These are phyloP conservation scores for Tachina fera DNA, from an alignment of 2,888 invertebrate species.

Conservation along the genomic window DNA sequence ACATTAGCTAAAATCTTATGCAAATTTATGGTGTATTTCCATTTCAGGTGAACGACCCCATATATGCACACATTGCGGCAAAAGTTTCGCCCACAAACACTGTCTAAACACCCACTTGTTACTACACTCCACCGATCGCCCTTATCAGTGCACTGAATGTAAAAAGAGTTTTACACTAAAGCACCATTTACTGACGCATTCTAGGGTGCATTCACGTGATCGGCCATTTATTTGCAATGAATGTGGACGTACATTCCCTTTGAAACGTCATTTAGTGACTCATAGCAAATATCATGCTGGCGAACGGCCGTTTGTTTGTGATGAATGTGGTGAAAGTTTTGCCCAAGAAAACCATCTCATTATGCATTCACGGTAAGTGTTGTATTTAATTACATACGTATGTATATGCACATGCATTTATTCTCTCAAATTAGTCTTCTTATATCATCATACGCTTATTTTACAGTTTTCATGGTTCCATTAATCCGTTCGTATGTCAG, in stretches of 20 bases:
- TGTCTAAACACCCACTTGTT: slow-evolving; percentile 92
- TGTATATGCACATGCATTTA: not conserved
- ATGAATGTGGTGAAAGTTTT: slow-evolving; percentile 96
- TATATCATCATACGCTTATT: not conserved
- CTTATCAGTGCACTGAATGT: slow-evolving; percentile 92
- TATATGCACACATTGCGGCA: slow-evolving; percentile 90
- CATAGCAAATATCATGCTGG: slow-evolving; percentile 94
- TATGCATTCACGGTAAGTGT: slow-evolving; percentile 83
- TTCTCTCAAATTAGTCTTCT: not conserved
- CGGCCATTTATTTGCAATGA: slow-evolving; percentile 92
- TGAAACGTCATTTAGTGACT: slow-evolving; percentile 92
- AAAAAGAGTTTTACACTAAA: slow-evolving; percentile 94
- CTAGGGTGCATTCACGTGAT: slow-evolving; percentile 90
- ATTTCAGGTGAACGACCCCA: slow-evolving; percentile 88
- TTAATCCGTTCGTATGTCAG: slow-evolving; percentile 96
- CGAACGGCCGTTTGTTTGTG: slow-evolving; percentile 92
- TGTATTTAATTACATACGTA: not conserved
- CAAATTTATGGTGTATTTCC: slow-evolving; percentile 9
- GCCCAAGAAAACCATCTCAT: slow-evolving; percentile 92
- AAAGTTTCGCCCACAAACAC: slow-evolving; percentile 92
- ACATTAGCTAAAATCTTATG: not conserved
- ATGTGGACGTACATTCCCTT: slow-evolving; percentile 91
- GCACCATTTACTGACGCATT: slow-evolving; percentile 92
- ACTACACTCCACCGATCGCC: slow-evolving; percentile 91
- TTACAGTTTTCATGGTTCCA: slow-evolving; percentile 94